These are phyloP conservation scores for Harpegnathos saltator DNA, from an alignment of 1,140 invertebrate species.

Conservation along the genomic window DNA sequence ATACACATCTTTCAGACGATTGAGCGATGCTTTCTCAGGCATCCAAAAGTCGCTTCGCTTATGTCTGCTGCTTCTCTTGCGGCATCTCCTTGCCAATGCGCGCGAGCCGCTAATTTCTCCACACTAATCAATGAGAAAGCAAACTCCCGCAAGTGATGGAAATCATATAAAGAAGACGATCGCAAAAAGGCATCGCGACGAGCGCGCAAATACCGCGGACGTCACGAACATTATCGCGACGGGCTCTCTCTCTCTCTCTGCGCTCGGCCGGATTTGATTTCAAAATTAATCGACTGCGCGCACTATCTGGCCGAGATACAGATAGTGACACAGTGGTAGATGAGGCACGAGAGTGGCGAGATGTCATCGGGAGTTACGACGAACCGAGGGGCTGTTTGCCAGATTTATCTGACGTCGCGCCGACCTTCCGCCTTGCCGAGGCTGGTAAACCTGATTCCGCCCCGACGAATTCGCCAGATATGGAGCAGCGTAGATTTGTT, in stretches of 20 bases:
- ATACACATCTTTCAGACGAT: background rate
- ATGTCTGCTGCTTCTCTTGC: too few species aligned
- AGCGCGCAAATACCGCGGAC: background rate
- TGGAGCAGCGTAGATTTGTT: slow-evolving; percentile 59
- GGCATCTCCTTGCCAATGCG: too few species aligned
- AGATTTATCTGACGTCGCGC: slow-evolving; percentile 54
- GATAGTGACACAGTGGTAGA: slow-evolving; percentile 1
- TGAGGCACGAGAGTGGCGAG: slow-evolving; percentile 37
- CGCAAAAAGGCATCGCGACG: background rate
- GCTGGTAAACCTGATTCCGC: slow-evolving; percentile 36
- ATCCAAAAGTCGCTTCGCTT: too few species aligned
- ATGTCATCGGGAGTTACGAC: slow-evolving; percentile 49
- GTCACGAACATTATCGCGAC: background rate
- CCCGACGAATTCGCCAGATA: slow-evolving; percentile 48
- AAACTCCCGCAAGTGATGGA: background rate
- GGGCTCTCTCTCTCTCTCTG: background rate
- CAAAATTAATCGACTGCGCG: slow-evolving; percentile 42
- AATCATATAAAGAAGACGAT: background rate
- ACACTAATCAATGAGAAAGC: background rate
- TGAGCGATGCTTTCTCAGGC: too few species aligned
- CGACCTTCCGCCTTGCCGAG: slow-evolving; percentile 38
- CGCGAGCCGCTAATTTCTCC: background rate
- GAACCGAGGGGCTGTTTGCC: slow-evolving; percentile 47
- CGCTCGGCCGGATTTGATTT: slow-evolving; percentile 5
- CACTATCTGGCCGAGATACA: slow-evolving; percentile 49